Base-by-base conservation (phyloP, 2,797 vertebrate species). In the Nyctibius grandis region DNA sequence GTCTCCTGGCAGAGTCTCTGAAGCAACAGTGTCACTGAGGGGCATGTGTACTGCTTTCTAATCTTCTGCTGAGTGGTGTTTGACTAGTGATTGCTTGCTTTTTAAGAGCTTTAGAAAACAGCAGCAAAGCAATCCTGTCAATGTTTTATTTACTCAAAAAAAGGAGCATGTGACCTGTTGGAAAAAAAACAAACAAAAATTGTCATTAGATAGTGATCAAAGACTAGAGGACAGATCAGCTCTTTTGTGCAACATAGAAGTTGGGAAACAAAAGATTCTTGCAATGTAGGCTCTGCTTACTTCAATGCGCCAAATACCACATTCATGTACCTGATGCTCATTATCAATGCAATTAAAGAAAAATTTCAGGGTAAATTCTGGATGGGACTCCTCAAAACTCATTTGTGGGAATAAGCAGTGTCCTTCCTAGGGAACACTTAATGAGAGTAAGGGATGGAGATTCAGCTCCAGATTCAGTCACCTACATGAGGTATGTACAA, bases 141-240 rank as follows among this genome's bases (percentile, higher is more conserved):
- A 9, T 48, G 56, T 6, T 89, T 83, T 88, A 67, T 67, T 89
- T 89, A 91, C 20, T 15, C 29, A 8, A 3, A 9, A 88, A 90
- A 75, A 42, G 12, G 33, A 12, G 1, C 42, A 31, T 5, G 9
- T 77, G 56, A 34, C 21, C 45, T 40, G 3, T 38, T 61, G 36
- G 16, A 13, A 36, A 79, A 64, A 54, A 26, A 5, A 25, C 7
- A 38, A 82, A 60, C 8, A 47, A 87, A 86, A 76, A 16, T 57
- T 36, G 70, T 83, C 79, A 86, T 93, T 78, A 89, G 59, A 25
- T 82, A 50, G 61, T 65, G 73, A 94, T 93, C 79, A 93, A 93
- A 95, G 88, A 8, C 59, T 59, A 84, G 47, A 61, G 40, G 45
- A 69, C 54, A 78, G 47, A 81, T 84, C 45, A 81, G 9, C 33